A percentile compares a stretch with the other conserved stretches of the same genome.
phyloP scores from a whole-genome alignment of 1,140 invertebrate genomes.

The Stegodyphus mimosarum region DNA sequence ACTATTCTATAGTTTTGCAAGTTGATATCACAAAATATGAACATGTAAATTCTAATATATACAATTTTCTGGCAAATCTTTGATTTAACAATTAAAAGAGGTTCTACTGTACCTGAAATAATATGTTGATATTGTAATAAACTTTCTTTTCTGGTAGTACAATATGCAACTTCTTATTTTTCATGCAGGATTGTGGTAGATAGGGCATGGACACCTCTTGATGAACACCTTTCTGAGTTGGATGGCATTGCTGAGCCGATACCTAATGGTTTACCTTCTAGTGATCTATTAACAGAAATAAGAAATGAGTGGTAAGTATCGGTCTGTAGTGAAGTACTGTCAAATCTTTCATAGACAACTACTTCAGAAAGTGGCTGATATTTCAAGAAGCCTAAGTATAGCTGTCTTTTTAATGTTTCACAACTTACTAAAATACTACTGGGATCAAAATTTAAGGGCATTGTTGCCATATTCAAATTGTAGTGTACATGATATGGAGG shows the following conservation, averaged over 20 bases:
- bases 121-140: not conserved
- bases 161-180: conserved; percentile 20
- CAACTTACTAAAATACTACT: too few species aligned
- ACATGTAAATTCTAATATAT: too few species aligned
- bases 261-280: conserved; percentile 61
- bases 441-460: too few species aligned
- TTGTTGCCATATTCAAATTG: too few species aligned
- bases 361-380: too few species aligned
- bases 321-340: not conserved
- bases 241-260: conserved; percentile 66
- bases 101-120: not conserved
- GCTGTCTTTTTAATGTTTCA: too few species aligned
- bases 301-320: conserved; percentile 64
- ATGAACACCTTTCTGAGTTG: conserved; percentile 79
- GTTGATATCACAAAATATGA: too few species aligned
- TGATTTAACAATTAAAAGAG: not conserved
- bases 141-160: conserved; percentile 2
- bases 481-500: too few species aligned
- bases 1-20: too few species aligned
- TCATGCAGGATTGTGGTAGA: conserved; percentile 79
- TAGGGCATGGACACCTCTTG: conserved; percentile 76
- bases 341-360: too few species aligned
- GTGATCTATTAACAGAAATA: conserved; percentile 64
- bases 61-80: not conserved
- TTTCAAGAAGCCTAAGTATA: too few species aligned